Evolutionary conservation across 2,113 vertebrate species (phyloP), one percentile per base, ranked within the genome.

Genomic region (Heteronetta atricapilla): DNA sequence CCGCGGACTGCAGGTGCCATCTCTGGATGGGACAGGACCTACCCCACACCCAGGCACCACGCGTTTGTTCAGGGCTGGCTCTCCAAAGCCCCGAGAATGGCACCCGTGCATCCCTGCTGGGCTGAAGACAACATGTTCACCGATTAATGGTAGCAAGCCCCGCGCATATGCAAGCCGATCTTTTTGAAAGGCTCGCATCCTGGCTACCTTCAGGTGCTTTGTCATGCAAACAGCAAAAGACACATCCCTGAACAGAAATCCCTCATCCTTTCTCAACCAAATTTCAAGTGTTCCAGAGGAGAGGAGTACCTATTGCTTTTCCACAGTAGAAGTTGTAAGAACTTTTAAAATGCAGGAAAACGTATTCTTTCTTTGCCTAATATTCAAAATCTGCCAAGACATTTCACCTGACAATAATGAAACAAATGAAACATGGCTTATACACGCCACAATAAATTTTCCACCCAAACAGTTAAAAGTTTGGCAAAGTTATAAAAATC

Each of bases 191-290:
- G 44, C 78, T 90, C 40, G 62, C 79, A 79, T 91, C 87, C 89
- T 87, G 81, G 81, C 82, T 92, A 94, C 94, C 92, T 94, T 94
- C 94, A 91, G 74, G 76, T 42, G 70, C 58, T 95, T 96, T 95
- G 86, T 95, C 93, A 94, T 95, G 94, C 81, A 94, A 95, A 96
- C 82, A 4, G 5, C 1, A 89, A 53, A 93, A 85, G 82, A 82
- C 60, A 96, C 38, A 76, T 85, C 67, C 85, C 75, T 89, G 67
- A 82, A 91, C 89, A 82, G 73, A 85, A 94, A 94, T n/a, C 66
- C 62, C 44, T 79, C 84, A 58, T 60, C 60, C 80, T 78, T 86
- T 89, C 74, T 53, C 83, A 76, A 56, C 34, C 18, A 19, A 21
- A 82, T 89, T 87, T 69, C 21, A 69, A 53, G 56, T 36, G 64